Base-by-base conservation (phyloP, 2,888 invertebrate genomes). In the Agonopterix alstromeriana region DNA sequence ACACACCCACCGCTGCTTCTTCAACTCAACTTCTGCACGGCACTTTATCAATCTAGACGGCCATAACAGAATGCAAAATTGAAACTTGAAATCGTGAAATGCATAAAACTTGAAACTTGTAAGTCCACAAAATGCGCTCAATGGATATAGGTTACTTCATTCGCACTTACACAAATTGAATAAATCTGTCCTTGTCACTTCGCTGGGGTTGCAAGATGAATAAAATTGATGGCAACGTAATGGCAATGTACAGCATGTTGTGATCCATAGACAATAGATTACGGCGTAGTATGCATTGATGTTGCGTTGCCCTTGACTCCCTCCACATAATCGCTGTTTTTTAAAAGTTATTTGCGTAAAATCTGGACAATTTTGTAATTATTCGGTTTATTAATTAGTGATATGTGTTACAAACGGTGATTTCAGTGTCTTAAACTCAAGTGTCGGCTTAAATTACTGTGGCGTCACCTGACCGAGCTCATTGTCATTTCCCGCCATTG, bases 401-500 rank as follows among this genome's bases (percentile, higher is more conserved):
- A 52, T 52, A 56, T 63, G 66, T 70, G 65, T 57, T 61, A 54
- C 68, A 52, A 60, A 63, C 53, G 64, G 72, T 71, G 64, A 55
- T 57, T 63, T 56, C 53, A 53, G 60, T 65, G 65, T 55, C 53
- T 60, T 53, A 51, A 58, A 52, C 51, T 53, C 54, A 63, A 55
- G 61, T 69, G 67, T 66, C 62, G 65, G 66, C 61, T 56, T 57
- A 65, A 78, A 73, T 73, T 75, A 65, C 73, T 74, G 72, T 78
- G 79, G 89, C 89, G 89, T 89, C 89, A 88, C 87, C 88, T 88
- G 88, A 88, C 87, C 71, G 82, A 70, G 69, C 80, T 85, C 86
- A 85, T 88, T 88, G 89, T 89, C 88, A 87, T 89, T 89, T 89
- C 89, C 89, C 89, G 89, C 89, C 89, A 89, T 89, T 89, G 89